Base-by-base conservation (phyloP, 2,113 vertebrate genomes). In the Falco punctatus region DNA sequence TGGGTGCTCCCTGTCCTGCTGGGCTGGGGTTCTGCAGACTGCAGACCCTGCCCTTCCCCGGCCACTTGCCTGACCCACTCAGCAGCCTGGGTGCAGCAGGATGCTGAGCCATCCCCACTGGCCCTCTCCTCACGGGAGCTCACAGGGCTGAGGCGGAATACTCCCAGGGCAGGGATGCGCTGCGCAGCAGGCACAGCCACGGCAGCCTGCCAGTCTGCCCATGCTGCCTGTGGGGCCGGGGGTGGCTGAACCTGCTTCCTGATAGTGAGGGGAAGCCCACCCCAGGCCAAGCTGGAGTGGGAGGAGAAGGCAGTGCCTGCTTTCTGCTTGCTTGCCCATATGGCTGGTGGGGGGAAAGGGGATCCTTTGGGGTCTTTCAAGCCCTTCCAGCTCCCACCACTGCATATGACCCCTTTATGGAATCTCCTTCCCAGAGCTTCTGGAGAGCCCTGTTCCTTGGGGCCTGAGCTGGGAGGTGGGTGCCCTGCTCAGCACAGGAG, bases 251-350 rank as follows among this genome's bases (percentile, higher is more conserved):
- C 32, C 61, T 28, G 40, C 20, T 30, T 22, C 46, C 84, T 12
- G 14, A 10, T 3, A 0, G 1, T 5, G 8, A 49, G 54, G n/a
- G n/a, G 66, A 33, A 3, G 9, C 16, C 70, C 32, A 8, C 13
- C 2, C 61, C 52, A 10, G 7, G 48, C 44, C 52, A 26, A 20
- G 69, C 51, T 54, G 65, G n/a, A 24, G 77, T 3, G 32, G 38
- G 40, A 49, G 11, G 65, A 67, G 42, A 20, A 72, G 65, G 85
- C 65, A 59, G 13, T 62, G 61, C n/a, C 48, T 0, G 0, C 14
- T 9, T 35, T 40, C 48, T 59, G 28, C 58, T 57, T 38, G 33
- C 49, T 72, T 24, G 0, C 26, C 40, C 4, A 0, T 15, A 0
- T 15, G 78, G 65, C 79, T 81, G 54, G 10, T 35, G 30, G 0